Conservation (phyloP, 1,140 invertebrate species). For the Caenorhabditis elegans region DNA sequence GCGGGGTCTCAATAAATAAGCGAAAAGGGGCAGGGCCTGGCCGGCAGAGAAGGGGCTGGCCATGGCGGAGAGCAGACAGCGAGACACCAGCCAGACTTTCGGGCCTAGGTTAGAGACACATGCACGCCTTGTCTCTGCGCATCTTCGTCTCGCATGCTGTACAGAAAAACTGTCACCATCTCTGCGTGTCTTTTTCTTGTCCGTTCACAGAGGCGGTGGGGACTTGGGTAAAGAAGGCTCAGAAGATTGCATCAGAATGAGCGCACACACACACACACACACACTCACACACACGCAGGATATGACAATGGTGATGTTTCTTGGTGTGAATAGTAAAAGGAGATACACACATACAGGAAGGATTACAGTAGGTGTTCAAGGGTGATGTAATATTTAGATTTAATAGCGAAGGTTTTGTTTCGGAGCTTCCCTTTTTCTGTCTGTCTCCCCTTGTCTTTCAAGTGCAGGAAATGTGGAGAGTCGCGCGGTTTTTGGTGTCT, state of each 20-base stretch:
- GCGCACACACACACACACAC: too few relatives aligned
- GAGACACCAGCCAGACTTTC: not conserved
- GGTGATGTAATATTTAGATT: not conserved
- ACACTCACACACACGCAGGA: not conserved
- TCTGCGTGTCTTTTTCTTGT: not conserved
- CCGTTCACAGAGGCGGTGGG: not conserved
- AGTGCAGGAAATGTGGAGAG: constrained; percentile 6
- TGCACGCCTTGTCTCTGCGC: not conserved
- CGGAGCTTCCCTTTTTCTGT: too few relatives aligned
- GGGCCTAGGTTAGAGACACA: not conserved
- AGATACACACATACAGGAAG: not conserved
- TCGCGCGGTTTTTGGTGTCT: constrained; percentile 15
- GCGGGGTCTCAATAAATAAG: constrained; percentile 27
- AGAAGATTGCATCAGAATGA: constrained; percentile 28
- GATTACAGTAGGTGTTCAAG: not conserved
- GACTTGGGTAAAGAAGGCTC: constrained; percentile 5
- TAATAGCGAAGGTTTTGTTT: not conserved
- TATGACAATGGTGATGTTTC: not conserved
- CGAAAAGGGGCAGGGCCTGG: constrained; percentile 23
- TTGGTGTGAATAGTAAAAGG: not conserved
- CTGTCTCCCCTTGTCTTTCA: not conserved
- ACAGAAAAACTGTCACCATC: not conserved
- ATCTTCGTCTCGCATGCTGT: not conserved
- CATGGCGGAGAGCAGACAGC: not conserved
- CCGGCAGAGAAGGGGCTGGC: not conserved